phyloP scores from a whole-genome alignment of 2,888 invertebrate genomes.

The Oscheius onirici region DNA sequence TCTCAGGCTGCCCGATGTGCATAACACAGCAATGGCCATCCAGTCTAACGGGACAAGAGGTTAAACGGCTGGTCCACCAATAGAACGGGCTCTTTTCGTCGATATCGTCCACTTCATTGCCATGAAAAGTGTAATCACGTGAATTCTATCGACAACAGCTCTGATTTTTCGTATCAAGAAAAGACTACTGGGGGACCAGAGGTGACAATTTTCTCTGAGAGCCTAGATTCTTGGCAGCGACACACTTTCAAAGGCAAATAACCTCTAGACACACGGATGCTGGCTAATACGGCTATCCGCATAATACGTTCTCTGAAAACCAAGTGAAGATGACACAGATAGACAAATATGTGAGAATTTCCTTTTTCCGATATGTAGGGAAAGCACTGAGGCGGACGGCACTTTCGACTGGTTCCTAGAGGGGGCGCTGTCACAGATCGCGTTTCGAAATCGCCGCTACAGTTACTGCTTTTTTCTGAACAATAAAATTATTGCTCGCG shows the following conservation, averaged over 20 bases:
- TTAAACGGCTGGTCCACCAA: constrained; percentile 23
- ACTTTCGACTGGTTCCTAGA: constrained; percentile 21
- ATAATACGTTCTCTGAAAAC: too few species aligned
- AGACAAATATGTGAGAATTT: background rate
- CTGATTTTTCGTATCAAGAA: background rate
- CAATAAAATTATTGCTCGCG: too few species aligned
- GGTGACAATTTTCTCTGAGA: background rate
- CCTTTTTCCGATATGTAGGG: background rate
- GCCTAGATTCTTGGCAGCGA: too few species aligned
- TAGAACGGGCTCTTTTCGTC: background rate
- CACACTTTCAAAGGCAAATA: too few species aligned
- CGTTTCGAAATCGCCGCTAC: background rate
- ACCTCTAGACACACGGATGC: too few species aligned
- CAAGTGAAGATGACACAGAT: background rate
- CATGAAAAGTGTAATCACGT: background rate
- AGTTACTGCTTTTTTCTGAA: too few species aligned
- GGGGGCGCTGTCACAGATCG: constrained; percentile 24
- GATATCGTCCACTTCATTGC: too few species aligned
- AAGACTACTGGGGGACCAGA: background rate
- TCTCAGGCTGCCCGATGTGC: constrained; percentile 13
- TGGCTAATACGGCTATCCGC: too few species aligned
- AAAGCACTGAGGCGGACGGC: constrained; percentile 25
- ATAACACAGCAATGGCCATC: constrained; percentile 23
- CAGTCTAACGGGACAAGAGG: background rate
- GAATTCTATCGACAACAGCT: constrained; percentile 12